Evolutionary conservation across 2,888 invertebrate species (phyloP).

Genomic region (Apomyelois bistriatella): DNA sequence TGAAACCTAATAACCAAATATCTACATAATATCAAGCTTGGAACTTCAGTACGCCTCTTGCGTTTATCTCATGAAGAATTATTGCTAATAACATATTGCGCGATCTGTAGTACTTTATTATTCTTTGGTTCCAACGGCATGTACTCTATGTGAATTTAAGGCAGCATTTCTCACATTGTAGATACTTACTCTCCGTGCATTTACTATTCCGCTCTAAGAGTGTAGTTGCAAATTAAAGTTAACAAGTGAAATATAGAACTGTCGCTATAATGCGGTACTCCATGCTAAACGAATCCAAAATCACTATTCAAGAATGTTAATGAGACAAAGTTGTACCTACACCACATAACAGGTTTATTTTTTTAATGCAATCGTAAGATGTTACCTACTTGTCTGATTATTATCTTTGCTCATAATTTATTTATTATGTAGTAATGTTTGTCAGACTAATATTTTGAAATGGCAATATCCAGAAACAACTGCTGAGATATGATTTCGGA

Average conservation of each 20-base stretch:
- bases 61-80: too few relatives aligned
- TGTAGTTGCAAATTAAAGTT: neutral
- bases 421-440: neutral
- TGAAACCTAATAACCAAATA: too few relatives aligned
- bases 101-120: too few relatives aligned
- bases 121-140: too few relatives aligned
- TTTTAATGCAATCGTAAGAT: constrained; percentile 4
- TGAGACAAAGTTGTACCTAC: constrained; percentile 1
- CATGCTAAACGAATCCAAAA: constrained; percentile 5
- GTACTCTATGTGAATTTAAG: too few relatives aligned
- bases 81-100: too few relatives aligned
- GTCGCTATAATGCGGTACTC: constrained; percentile 1
- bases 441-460: neutral
- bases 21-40: too few relatives aligned
- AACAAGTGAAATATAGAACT: neutral
- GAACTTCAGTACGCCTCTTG: too few relatives aligned
- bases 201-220: neutral
- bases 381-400: constrained; percentile 2
- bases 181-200: too few relatives aligned
- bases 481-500: neutral
- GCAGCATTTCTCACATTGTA: too few relatives aligned
- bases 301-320: constrained; percentile 5
- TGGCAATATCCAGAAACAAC: neutral
- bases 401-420: constrained; percentile 3
- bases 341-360: constrained; percentile 1